Base-by-base conservation (phyloP, 2,797 vertebrate genomes). In the Meriones psammophilus region DNA sequence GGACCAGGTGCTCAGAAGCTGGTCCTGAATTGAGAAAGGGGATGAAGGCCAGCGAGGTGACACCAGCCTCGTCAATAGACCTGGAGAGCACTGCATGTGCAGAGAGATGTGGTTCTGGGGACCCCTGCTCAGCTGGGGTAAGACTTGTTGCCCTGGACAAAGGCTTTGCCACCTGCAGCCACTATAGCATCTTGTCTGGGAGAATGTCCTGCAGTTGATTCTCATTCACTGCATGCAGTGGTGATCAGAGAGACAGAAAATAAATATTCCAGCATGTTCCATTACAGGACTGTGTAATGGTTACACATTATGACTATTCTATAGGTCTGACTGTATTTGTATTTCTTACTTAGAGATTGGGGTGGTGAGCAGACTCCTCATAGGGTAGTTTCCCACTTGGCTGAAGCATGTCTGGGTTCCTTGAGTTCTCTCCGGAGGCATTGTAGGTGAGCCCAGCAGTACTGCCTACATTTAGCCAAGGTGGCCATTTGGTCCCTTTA, bases 331-430 rank as follows among this genome's bases (percentile, higher is more conserved):
- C 36, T 26, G 10, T 62, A 5, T 22, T n/a, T 39, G 36, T 46
- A 39, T 26, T 58, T 68, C 62, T 85, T 36, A 54, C 8, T 39
- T 18, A 60, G 71, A 30, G 39, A 42, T 1, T 36, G 28, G 24
- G 22, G 3, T 30, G 7, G 3, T 5, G 30, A 9, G 7, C 14
- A 0, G 2, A 24, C 5, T 5, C 0, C 3, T 26, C 30, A 3
- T 1, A 5, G 1, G 20, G 46, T 1, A 10, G 18, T 24, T 64
- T 33, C 15, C 54, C 13, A 20, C 0, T 3, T 26, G 15, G 18
- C 10, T n/a, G 1, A 36, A 54, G 33, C 28, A 33, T 64, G 39
- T 2, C 22, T 39, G 3, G 74, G 8, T 14, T 54, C 30, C 9
- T 3, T 1, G 10, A 3, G 14, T 24, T 6, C 1, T 18, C 69